These are phyloP conservation scores for Villa cingulata DNA, from an alignment of 2,888 invertebrate species.

Conservation along the genomic window DNA sequence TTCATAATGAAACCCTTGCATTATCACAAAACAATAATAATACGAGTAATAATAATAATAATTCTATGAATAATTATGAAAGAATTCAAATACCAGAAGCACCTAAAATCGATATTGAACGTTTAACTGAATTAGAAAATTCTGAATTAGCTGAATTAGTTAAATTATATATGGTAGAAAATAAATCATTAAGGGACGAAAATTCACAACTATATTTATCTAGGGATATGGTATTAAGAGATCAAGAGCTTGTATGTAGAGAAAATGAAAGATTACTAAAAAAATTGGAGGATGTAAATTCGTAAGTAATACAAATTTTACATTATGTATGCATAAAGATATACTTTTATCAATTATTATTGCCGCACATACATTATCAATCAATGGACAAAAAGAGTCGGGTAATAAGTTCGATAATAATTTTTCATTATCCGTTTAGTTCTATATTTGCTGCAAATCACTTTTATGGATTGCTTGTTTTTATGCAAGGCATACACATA, in stretches of 20 bases:
- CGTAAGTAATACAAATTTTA: conserved; percentile 46
- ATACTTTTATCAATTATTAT: neutral
- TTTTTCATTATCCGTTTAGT: neutral
- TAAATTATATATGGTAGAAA: conserved; percentile 72
- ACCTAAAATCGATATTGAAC: conserved; percentile 55
- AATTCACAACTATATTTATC: conserved; percentile 72
- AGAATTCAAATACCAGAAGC: conserved; percentile 20
- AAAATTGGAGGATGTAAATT: conserved; percentile 77
- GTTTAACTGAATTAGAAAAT: conserved; percentile 60
- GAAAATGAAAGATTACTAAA: conserved; percentile 81
- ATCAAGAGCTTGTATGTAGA: conserved; percentile 78
- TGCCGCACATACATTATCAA: too few species aligned
- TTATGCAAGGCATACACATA: too few species aligned
- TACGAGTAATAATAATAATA: conserved; percentile 2
- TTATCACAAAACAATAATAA: neutral
- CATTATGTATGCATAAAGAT: too few species aligned
- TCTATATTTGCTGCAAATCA: neutral
- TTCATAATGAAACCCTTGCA: conserved; percentile 42
- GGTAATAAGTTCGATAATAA: too few species aligned
- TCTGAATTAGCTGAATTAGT: conserved; percentile 70
- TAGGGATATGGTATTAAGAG: conserved; percentile 65
- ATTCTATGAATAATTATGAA: conserved; percentile 6
- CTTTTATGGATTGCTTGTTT: neutral
- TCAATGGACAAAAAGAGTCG: too few species aligned
- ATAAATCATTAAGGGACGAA: conserved; percentile 63